phyloP scores from a whole-genome alignment of 2,113 vertebrate species.

The Ardeotis arabs region DNA sequence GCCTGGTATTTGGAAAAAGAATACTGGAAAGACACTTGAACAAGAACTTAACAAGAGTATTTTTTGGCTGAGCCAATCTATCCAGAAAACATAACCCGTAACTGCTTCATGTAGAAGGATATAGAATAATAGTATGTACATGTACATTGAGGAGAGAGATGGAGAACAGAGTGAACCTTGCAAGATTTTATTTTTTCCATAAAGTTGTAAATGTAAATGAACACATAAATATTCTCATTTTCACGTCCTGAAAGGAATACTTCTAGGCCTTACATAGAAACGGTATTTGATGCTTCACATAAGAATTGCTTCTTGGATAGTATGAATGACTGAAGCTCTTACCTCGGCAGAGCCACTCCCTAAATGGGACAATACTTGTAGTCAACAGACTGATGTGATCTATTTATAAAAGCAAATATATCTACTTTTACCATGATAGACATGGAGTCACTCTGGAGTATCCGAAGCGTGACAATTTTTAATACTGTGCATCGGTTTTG shows the following conservation, averaged over 20 bases:
- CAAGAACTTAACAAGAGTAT: background rate
- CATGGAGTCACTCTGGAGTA: background rate
- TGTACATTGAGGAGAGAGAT: background rate
- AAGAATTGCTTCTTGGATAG: background rate
- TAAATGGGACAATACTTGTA: background rate
- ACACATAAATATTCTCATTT: background rate
- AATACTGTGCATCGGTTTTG: background rate
- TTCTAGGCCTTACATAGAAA: background rate
- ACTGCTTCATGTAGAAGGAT: background rate
- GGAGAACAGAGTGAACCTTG: background rate
- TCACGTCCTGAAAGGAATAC: background rate
- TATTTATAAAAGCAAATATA: background rate
- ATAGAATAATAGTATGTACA: background rate
- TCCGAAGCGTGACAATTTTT: background rate
- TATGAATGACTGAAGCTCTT: background rate
- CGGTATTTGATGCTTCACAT: background rate
- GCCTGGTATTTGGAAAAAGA: background rate
- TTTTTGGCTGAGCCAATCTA: background rate
- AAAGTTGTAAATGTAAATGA: background rate
- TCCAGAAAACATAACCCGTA: background rate
- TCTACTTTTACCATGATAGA: background rate
- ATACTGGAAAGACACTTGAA: background rate
- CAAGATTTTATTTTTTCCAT: background rate
- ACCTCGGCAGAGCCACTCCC: background rate
- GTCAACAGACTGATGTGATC: background rate